These are phyloP conservation scores for Pomacea maculata DNA, from an alignment of 1,140 invertebrate genomes.

Conservation along the genomic window DNA sequence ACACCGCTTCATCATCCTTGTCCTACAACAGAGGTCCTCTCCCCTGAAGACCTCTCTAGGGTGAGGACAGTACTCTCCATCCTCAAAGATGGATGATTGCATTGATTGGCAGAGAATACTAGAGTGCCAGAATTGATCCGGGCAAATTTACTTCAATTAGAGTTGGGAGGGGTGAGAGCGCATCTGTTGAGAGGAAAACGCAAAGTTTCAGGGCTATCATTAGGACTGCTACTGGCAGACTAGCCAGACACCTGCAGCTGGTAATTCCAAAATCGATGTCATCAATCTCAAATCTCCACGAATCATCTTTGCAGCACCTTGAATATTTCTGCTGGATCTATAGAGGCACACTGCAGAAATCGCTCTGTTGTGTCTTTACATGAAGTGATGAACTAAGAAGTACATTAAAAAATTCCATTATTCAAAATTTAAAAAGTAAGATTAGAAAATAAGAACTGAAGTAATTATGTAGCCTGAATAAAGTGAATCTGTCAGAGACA, in stretches of 20 bases:
- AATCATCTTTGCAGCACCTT: too few relatives aligned
- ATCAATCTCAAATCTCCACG: too few relatives aligned
- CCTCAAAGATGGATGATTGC: slow-evolving; percentile 18
- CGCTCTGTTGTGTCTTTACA: too few relatives aligned
- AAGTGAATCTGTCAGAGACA: too few relatives aligned
- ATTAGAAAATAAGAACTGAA: too few relatives aligned
- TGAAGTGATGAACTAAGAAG: too few relatives aligned
- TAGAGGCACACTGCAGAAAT: too few relatives aligned
- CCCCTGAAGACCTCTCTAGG: slow-evolving; percentile 7
- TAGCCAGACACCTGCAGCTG: slow-evolving; percentile 3
- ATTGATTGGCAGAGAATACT: slow-evolving; percentile 14
- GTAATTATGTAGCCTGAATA: too few relatives aligned
- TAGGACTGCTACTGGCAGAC: not conserved
- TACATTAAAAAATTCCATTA: too few relatives aligned
- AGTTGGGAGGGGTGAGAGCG: slow-evolving; percentile 12
- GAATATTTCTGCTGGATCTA: too few relatives aligned
- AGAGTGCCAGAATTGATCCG: slow-evolving; percentile 2
- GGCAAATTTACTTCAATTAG: slow-evolving; percentile 23
- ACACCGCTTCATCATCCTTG: slow-evolving; percentile 12
- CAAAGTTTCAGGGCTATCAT: slow-evolving; percentile 17
- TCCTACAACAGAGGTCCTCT: slow-evolving; percentile 6
- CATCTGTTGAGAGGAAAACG: slow-evolving; percentile 8
- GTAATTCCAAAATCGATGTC: too few relatives aligned
- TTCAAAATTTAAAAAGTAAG: too few relatives aligned
- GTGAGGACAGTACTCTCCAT: slow-evolving; percentile 15